Evolutionary conservation across 2,888 invertebrate genomes (phyloP), one percentile per base, ranked within the genome.

Genomic region (Scelioninae gen. 2): DNA sequence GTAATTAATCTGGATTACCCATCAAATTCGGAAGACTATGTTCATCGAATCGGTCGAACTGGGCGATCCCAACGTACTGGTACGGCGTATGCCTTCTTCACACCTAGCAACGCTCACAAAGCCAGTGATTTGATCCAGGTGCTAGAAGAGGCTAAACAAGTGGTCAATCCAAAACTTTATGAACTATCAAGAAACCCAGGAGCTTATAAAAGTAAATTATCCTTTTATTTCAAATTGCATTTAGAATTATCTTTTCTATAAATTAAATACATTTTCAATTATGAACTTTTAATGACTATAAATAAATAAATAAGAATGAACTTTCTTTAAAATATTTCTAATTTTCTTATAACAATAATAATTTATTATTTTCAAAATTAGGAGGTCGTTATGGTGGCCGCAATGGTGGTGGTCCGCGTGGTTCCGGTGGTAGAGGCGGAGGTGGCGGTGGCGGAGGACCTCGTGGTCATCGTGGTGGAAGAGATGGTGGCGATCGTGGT

Each of bases 1-100:
- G 98, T 98, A 83, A 96, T 98, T 89, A 98, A 98, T 91, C 97
- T 94, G 90, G 98, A 98, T 88, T 98, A 97, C 88, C 98, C 98
- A 65, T 95, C 95, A 85, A 96, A 95, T 87, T 96, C 96, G 2
- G 98, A 98, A 88, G 98, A 98, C 88, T 98, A 98, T 88, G 96
- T 98, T 15, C 96, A 96, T 86, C 93, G 98, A 76, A 98, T 98
- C 85, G 98, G 98, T 25, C 93, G 98, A 78, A 98, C 98, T 16
- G 96, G 97, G 5, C 92, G 98, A 77, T 95, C 95, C 81, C 94
- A 96, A 83, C 95, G 96, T 83, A 92, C 94, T 31, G 96, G 97
- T 50, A 98, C 97, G 4, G 97, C 98, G 0, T 98, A 97, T 86
- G 97, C 98, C 2, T 97, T 97, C 88, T 98, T 98, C 87, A 97